Evolutionary conservation across 2,797 vertebrate species (phyloP), one percentile per base, ranked within the genome.

Genomic region (Spatula clypeata): DNA sequence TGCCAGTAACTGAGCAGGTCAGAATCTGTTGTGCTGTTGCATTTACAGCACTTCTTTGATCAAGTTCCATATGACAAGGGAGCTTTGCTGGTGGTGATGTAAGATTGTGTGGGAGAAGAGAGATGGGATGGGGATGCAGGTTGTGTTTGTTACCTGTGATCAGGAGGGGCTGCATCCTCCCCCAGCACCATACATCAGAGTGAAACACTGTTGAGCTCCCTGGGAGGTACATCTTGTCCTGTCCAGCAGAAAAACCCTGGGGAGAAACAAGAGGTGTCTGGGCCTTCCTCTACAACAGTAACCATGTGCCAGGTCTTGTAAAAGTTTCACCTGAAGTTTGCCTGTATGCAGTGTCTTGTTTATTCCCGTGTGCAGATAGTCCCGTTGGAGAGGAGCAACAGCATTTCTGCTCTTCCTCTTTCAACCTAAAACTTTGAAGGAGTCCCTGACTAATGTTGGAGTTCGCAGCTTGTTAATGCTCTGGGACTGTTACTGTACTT

Each of bases 191-290:
- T 31, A 42, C 51, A 80, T 51, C 64, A 61, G 34, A 23, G 70
- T 1, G 1, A 62, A 44, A 40, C 13, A 24, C 23, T 15, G 36
- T 51, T 0, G 1, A 65, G 61, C 42, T 86, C 29, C 40, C 29
- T 66, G 51, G 27, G 36, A 73, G 54, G 29, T 38, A 38, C 54
- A 79, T 18, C 5, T 70, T 45, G 32, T 55, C 27, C 47, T 75
- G 18, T 54, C 66, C 86, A 51, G 47, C 70, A 81, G 54, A 65
- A n/a, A 36, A 7, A 38, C 20, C 36, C 54, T 79, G 44, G 44
- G 44, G 47, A 94, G 54, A 69, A 55, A 66, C 53, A 67, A 34
- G 23, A 54, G 38, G 54, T 0, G 1, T 62, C 60, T 79, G 80
- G 60, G 62, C 57, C 57, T 81, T 88, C 54, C 8, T 70, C 51